Evolutionary conservation across 2,888 invertebrate genomes (phyloP), one percentile per base, ranked within the genome.

Genomic region (Ophion costatus): DNA sequence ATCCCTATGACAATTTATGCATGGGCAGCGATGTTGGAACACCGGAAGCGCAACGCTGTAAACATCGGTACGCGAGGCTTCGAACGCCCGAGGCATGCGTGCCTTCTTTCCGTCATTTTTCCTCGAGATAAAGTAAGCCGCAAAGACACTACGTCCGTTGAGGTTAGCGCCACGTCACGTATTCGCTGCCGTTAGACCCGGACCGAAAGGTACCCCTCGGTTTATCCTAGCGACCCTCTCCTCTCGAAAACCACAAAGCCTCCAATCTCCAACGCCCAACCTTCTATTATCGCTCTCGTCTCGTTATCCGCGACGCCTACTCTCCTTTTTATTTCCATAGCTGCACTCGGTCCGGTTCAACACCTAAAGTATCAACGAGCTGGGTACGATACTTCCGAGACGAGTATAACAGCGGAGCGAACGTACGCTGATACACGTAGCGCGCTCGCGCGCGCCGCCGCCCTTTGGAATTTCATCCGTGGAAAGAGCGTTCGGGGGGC

Each of bases 121-220:
- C 59, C 20, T 63, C 17, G 64, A 24, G 29, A 33, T 33, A 76
- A 73, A 42, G 57, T 38, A 22, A 70, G 61, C 83, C 11, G 45
- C 14, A 22, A 88, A 86, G 83, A 87, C 87, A 90, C 86, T 80
- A 22, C 57, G 51, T 24, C 38, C 38, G 76, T 76, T 80, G 87
- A 88, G 88, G 88, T 88, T 88, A 91, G 89, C 89, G 90, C 89
- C 90, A 87, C 64, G 57, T 86, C 87, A 82, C 86, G 89, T 90
- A 89, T 89, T 91, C 91, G 89, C 89, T 90, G 88, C 82, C 82
- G 83, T 87, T 81, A 45, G 38, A 70, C 71, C 45, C 51, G 22
- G 70, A 84, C 85, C 87, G 88, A 87, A 88, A 86, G 86, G 80
- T 87, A 83, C 87, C 87, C 80, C 86, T 63, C 51, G 78, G 45